Percentiles rank a stretch among this genome's conserved stretches.
Evolutionary conservation across 2,888 invertebrate genomes (phyloP).

Genomic region (Noctua janthina): DNA sequence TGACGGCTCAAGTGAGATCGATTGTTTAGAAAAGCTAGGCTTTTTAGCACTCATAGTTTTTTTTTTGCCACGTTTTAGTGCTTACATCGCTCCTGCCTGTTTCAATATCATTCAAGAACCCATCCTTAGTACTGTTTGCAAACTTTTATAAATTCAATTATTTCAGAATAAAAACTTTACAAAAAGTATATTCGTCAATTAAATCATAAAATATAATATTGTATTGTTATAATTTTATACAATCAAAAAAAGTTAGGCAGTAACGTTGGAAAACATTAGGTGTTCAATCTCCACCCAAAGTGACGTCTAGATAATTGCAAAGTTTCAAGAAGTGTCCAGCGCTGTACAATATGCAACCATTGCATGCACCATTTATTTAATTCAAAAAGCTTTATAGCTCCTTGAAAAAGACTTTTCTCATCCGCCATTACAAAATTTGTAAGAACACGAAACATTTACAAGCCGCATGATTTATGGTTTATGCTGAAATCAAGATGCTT

Average conservation of each 20-base stretch:
- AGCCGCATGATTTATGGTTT: conserved; percentile 69
- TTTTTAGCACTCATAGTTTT: neutral
- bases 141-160: neutral
- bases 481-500: conserved; percentile 72
- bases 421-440: conserved; percentile 59
- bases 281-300: neutral
- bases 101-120: neutral
- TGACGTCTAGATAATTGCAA: neutral
- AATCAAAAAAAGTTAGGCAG: neutral
- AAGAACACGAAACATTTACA: conserved; percentile 66
- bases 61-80: neutral
- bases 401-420: conserved; percentile 47
- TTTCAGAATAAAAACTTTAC: neutral
- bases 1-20: conserved; percentile 18
- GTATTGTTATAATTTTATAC: neutral
- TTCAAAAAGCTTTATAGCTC: conserved; percentile 42
- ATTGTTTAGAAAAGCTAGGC: neutral
- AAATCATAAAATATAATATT: neutral
- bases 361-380: conserved; percentile 40
- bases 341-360: conserved; percentile 20
- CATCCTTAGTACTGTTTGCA: neutral
- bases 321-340: conserved; percentile 11
- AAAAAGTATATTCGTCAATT: neutral
- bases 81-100: neutral
- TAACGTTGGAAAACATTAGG: neutral